phyloP scores from a whole-genome alignment of 2,113 vertebrate species.

The Hirundichthys speculiger region DNA sequence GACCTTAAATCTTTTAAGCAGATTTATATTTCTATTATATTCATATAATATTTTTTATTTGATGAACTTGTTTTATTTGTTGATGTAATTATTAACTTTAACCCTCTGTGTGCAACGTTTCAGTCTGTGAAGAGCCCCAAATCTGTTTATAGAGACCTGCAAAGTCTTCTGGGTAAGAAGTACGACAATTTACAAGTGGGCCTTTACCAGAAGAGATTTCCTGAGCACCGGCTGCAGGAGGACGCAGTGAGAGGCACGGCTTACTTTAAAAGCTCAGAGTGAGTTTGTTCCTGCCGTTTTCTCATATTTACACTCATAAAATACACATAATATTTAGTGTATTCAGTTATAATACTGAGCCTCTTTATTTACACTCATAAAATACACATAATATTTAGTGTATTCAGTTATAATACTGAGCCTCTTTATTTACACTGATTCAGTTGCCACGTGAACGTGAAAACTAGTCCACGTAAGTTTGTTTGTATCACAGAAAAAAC shows the following conservation, averaged over 20 bases:
- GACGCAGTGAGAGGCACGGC: conserved; percentile 86
- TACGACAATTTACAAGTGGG: conserved; percentile 85
- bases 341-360: too few relatives aligned
- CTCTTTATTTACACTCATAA: too few relatives aligned
- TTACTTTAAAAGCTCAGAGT: conserved; percentile 88
- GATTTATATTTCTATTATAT: neutral
- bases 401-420: too few relatives aligned
- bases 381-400: too few relatives aligned
- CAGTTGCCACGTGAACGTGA: too few relatives aligned
- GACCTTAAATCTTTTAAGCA: neutral
- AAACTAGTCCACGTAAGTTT: too few relatives aligned
- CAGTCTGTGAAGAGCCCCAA: conserved; percentile 94
- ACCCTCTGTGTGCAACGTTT: neutral
- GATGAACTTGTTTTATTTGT: too few relatives aligned
- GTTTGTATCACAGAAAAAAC: too few relatives aligned
- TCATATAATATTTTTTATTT: neutral
- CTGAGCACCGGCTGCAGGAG: conserved; percentile 87
- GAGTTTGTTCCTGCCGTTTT: conserved; percentile 60
- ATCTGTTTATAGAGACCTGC: conserved; percentile 88
- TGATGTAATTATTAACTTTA: neutral
- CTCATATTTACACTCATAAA: neutral
- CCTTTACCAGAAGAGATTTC: conserved; percentile 86
- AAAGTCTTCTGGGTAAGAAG: conserved; percentile 90
- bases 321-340: too few relatives aligned
- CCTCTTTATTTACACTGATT: too few relatives aligned